These are phyloP conservation scores for Polypterus senegalus DNA, from an alignment of 2,113 vertebrate species.

Conservation along the genomic window DNA sequence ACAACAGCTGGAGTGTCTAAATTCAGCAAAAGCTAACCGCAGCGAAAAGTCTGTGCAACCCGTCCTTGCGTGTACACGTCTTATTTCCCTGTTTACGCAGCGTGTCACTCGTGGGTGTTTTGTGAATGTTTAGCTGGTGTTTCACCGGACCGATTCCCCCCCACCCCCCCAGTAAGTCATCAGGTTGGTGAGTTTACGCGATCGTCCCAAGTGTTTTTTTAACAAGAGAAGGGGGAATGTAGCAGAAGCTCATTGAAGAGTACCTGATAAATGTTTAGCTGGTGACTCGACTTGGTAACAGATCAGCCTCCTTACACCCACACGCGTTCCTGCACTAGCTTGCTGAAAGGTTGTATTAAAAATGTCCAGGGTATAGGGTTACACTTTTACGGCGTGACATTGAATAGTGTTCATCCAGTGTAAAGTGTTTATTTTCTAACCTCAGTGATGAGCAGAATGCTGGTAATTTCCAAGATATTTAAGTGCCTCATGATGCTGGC, in stretches of 20 bases:
- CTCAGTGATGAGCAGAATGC: too few species aligned
- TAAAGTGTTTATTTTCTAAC: too few species aligned
- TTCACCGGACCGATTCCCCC: too few species aligned
- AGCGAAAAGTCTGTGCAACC: conserved; percentile 8
- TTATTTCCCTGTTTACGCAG: too few species aligned
- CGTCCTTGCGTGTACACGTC: too few species aligned
- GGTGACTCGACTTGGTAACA: conserved; percentile 56
- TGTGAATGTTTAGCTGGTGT: too few species aligned
- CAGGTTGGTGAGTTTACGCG: too few species aligned
- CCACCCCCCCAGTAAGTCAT: too few species aligned
- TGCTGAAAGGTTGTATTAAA: conserved; percentile 38
- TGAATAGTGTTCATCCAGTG: neutral
- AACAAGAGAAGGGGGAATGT: conserved; percentile 75
- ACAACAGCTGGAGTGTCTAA: conserved; percentile 71
- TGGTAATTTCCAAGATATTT: too few species aligned
- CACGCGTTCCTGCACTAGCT: conserved; percentile 40
- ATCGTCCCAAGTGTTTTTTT: conserved; percentile 26
- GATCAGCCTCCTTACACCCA: conserved; percentile 51
- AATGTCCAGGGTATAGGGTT: conserved; percentile 26
- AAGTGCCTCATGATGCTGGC: too few species aligned
- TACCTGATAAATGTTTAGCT: conserved; percentile 76
- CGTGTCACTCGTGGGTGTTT: too few species aligned
- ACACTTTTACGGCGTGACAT: conserved; percentile 13
- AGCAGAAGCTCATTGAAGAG: conserved; percentile 63
- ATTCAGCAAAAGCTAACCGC: conserved; percentile 54